A percentile compares a stretch with the other conserved stretches of the same genome.
Conservation (phyloP, 2,888 invertebrate species). For the Himalopsyche tibetana region DNA sequence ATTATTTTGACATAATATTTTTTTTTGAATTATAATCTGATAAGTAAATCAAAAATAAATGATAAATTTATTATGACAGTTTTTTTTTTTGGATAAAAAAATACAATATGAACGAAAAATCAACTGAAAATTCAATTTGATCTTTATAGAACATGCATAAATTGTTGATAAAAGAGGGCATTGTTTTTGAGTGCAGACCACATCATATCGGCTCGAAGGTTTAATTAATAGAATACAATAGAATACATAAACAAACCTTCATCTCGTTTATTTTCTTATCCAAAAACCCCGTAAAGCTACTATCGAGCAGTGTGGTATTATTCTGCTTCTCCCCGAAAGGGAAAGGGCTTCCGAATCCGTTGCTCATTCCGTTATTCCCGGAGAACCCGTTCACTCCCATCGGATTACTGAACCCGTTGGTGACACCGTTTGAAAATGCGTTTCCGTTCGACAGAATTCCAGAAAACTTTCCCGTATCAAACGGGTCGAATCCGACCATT, state of each 20-base stretch:
- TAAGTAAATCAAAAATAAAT: too few relatives aligned
- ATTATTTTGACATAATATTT: too few relatives aligned
- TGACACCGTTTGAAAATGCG: constrained; percentile 61
- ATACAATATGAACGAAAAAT: too few relatives aligned
- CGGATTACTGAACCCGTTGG: constrained; percentile 66
- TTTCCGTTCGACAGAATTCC: constrained; percentile 53
- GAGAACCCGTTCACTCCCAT: constrained; percentile 71
- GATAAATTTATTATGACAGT: too few relatives aligned
- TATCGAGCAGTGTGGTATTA: constrained; percentile 71
- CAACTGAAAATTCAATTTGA: too few relatives aligned
- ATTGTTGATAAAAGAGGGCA: too few relatives aligned
- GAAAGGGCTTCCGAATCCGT: constrained; percentile 75
- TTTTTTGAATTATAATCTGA: too few relatives aligned
- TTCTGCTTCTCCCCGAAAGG: constrained; percentile 70
- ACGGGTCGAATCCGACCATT: constrained; percentile 82
- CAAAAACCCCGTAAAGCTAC: constrained; percentile 86
- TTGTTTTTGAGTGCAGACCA: too few relatives aligned
- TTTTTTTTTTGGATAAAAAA: too few relatives aligned
- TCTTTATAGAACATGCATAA: too few relatives aligned
- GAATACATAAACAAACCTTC: constrained; percentile 79
- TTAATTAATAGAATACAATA: not conserved
- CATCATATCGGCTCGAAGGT: too few relatives aligned
- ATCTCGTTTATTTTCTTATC: constrained; percentile 91
- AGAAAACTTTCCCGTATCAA: constrained; percentile 87
- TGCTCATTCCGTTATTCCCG: constrained; percentile 73